Evolutionary conservation across 2,797 vertebrate genomes (phyloP).

Genomic region (Myoxocephalus aenaeus): DNA sequence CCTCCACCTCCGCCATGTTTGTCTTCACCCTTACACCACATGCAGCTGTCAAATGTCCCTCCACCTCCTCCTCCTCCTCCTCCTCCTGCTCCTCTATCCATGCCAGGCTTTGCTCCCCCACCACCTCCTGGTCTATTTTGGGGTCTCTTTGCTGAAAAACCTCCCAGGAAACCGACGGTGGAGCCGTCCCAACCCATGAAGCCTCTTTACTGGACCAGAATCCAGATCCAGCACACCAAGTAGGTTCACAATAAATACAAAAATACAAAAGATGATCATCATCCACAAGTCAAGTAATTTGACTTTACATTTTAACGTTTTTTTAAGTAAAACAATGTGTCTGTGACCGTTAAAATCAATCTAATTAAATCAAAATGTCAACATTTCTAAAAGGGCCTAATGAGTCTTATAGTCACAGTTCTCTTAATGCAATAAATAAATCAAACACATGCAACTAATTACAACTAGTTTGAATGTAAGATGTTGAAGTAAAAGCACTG

Average conservation of each 20-base stretch:
- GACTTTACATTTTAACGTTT: no score
- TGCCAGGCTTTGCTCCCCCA: conserved; percentile 57
- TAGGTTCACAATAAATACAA: conserved; percentile 66
- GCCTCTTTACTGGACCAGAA: conserved; percentile 96
- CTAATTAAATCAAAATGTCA: neutral
- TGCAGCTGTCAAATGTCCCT: conserved; percentile 17
- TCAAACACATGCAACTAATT: neutral
- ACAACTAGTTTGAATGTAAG: neutral
- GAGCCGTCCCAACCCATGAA: conserved; percentile 94
- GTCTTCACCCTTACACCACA: conserved; percentile 12
- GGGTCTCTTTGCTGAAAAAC: conserved; percentile 63
- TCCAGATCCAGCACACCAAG: conserved; percentile 92
- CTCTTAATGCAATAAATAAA: neutral
- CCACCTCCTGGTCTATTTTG: conserved; percentile 61
- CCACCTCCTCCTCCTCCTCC: conserved; percentile 57
- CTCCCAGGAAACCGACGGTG: conserved; percentile 88
- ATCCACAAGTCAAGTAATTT: neutral
- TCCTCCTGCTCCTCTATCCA: conserved; percentile 65
- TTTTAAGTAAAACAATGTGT: neutral
- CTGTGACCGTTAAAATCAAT: neutral
- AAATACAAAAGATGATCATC: neutral
- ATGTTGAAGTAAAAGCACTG: neutral
- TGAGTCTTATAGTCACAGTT: no score
- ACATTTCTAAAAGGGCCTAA: neutral
- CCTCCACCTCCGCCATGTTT: conserved; percentile 59